Evolutionary conservation across 2,888 invertebrate species (phyloP), one percentile per base, ranked within the genome.

Genomic region (Nomada goodeniana): DNA sequence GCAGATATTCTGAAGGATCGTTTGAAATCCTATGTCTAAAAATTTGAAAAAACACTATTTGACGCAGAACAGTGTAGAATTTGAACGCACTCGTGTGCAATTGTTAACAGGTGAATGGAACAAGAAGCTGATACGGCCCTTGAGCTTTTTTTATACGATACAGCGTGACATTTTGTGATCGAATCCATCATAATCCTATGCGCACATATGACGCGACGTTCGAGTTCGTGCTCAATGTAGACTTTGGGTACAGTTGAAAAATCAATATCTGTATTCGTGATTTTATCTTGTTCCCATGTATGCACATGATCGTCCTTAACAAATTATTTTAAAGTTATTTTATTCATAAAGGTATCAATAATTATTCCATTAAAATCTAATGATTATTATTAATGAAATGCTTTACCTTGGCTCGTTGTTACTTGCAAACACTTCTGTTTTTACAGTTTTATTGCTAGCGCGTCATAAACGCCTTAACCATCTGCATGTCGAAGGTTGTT

Each of bases 81-180:
- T 55, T 18, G 15, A 42, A 68, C 42, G 18, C 10, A 10, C 10
- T 53, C 23, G 18, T 55, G 11, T 23, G 36, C 68, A 23, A 23
- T 68, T 68, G 55, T 55, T 68, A 68, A 55, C 53, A 68, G 42
- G 36, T 23, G 55, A 55, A 36, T 53, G 29, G 20, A 53, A 53
- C 67, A 67, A 68, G 68, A 36, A 68, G 23, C 11, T 68, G 68
- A 55, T 53, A 42, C 55, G 42, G 68, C 53, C 68, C 55, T 68
- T 23, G 55, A 55, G 15, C 42, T 42, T 36, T 36, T 68, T 42
- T 42, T 29, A 42, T 68, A 23, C 20, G 42, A 55, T 55, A 55
- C 55, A 55, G 55, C 20, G 23, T 47, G 68, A 55, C 68, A 23
- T 55, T 23, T 42, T 53, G 68, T 42, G 42, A 68, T 18, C 68